Percentiles rank a stretch among this genome's conserved stretches.
Conservation (phyloP, 2,888 invertebrate species). For the Epirrita christyi region DNA sequence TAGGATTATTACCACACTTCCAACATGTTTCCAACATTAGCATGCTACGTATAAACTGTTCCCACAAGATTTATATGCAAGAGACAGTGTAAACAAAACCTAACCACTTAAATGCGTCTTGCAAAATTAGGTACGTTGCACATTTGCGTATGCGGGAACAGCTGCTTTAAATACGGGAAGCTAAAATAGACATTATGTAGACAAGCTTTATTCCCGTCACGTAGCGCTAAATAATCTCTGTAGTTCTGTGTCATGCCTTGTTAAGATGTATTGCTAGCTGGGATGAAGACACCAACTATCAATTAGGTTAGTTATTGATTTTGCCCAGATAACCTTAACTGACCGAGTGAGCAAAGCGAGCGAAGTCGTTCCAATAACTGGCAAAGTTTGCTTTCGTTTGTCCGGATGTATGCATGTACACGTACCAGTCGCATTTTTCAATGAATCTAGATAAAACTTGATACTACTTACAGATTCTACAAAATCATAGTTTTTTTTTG, state of each 20-base stretch:
- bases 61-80: slow-evolving; percentile 3
- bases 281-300: background rate
- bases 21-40: too few species aligned
- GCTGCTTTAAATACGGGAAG: slow-evolving; percentile 30
- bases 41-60: too few species aligned
- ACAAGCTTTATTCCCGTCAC: slow-evolving; percentile 5
- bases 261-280: background rate
- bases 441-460: too few species aligned
- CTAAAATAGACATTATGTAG: slow-evolving; percentile 31
- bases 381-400: too few species aligned
- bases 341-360: too few species aligned
- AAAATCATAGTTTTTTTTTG: too few species aligned
- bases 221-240: background rate
- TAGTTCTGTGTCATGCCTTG: background rate
- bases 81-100: slow-evolving; percentile 32
- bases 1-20: too few species aligned
- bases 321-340: background rate
- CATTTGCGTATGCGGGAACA: slow-evolving; percentile 33
- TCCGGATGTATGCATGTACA: too few species aligned
- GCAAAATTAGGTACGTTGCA: slow-evolving; percentile 38
- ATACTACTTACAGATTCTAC: too few species aligned
- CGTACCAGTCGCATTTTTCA: too few species aligned
- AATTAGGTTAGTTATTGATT: background rate
- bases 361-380: too few species aligned
- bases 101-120: slow-evolving; percentile 31